Conservation (phyloP, 2,797 vertebrate genomes). For the Hylomyscus alleni region DNA sequence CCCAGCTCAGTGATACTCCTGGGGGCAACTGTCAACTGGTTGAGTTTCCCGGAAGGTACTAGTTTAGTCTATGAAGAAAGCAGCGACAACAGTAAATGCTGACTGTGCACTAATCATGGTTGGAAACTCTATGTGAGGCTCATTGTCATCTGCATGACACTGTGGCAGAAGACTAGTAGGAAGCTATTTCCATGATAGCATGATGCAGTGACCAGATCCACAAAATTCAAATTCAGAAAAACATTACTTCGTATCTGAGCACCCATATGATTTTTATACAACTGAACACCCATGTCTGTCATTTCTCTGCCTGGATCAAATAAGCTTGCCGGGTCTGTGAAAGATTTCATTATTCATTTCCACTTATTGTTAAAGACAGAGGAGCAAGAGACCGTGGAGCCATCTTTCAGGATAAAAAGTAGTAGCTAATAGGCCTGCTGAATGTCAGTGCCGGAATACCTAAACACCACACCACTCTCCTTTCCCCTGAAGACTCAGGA, state of each 20-base stretch:
- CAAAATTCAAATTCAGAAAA: conserved; percentile 27
- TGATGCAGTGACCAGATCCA: neutral
- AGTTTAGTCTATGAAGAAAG: neutral
- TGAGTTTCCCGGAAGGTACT: neutral
- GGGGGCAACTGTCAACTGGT: neutral
- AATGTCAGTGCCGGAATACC: neutral
- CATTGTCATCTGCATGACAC: neutral
- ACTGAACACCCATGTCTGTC: neutral
- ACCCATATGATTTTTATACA: conserved; percentile 23
- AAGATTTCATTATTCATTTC: neutral
- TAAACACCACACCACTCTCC: neutral
- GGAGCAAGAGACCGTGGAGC: neutral
- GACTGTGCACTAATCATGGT: neutral
- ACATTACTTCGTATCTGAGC: neutral
- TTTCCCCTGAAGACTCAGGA: neutral
- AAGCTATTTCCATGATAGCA: conserved; percentile 22
- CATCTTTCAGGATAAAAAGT: neutral
- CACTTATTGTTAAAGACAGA: conserved; percentile 20
- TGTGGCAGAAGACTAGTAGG: neutral
- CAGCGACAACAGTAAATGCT: neutral
- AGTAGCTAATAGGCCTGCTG: neutral
- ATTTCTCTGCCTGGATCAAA: neutral
- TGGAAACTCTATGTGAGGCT: neutral
- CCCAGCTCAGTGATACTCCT: neutral
- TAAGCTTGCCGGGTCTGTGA: neutral